These are phyloP conservation scores for Chlorodrepanis virens DNA, from an alignment of 2,113 vertebrate species.

Conservation along the genomic window DNA sequence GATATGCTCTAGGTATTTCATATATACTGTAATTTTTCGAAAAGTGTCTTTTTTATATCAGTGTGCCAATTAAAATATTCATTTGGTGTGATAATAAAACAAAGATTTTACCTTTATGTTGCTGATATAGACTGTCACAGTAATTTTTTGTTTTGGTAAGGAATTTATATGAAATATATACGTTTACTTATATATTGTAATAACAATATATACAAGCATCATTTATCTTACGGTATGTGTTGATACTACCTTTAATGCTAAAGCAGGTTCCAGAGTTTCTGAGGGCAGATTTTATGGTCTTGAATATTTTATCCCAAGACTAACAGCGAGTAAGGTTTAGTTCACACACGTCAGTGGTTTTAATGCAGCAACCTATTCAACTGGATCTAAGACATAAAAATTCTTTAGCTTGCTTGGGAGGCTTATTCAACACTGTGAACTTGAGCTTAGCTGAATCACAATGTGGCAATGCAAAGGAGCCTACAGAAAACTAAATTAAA, in stretches of 20 bases:
- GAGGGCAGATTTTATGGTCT: neutral
- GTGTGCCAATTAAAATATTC: neutral
- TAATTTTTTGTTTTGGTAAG: neutral
- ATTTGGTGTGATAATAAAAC: neutral
- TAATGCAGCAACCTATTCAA: slow-evolving; percentile 62
- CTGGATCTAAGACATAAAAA: slow-evolving; percentile 61
- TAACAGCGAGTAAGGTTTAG: slow-evolving; percentile 40
- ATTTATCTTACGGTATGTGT: neutral
- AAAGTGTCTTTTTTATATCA: neutral
- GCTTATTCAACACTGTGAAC: slow-evolving; percentile 37
- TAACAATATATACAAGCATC: neutral
- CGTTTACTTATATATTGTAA: neutral
- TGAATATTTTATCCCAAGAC: slow-evolving; percentile 47
- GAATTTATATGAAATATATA: neutral
- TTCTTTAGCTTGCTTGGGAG: slow-evolving; percentile 58
- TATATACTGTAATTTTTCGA: neutral
- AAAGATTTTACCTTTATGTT: neutral
- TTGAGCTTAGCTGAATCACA: slow-evolving; percentile 55
- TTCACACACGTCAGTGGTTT: slow-evolving; percentile 49
- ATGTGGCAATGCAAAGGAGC: slow-evolving; percentile 39
- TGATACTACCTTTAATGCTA: neutral
- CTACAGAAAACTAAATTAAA: slow-evolving; percentile 48
- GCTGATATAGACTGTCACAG: neutral
- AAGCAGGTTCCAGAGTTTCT: neutral
- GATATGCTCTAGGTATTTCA: neutral